Percentiles rank a stretch among this genome's conserved stretches.
phyloP scores from a whole-genome alignment of 2,888 invertebrate species.

The Teinopalpus imperialis region DNA sequence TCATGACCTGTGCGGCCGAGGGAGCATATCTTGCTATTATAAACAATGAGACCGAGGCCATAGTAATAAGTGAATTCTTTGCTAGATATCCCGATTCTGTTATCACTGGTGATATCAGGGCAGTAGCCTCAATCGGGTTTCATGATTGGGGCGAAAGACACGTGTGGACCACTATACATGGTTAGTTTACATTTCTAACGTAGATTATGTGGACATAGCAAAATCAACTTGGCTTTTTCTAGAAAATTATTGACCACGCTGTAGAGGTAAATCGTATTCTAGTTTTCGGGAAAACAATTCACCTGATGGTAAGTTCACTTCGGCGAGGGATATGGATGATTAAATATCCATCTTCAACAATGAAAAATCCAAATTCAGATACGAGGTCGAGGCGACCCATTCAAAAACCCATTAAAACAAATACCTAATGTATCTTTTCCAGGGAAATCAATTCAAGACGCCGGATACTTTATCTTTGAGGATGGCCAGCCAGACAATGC shows the following conservation, averaged over 20 bases:
- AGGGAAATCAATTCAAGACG: conserved; percentile 28
- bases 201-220: no score
- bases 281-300: no score
- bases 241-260: no score
- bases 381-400: no score
- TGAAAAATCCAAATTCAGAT: no score
- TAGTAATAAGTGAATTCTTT: conserved; percentile 34
- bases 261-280: no score
- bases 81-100: conserved; percentile 27
- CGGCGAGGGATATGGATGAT: no score
- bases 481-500: conserved; percentile 33
- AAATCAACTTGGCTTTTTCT: no score
- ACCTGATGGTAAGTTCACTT: no score
- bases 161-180: conserved; percentile 40
- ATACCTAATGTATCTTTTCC: not conserved
- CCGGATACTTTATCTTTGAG: conserved; percentile 33
- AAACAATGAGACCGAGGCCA: conserved; percentile 36
- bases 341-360: no score
- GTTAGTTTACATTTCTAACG: conserved; percentile 31
- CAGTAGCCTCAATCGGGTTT: conserved; percentile 36
- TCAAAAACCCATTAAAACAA: no score
- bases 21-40: conserved; percentile 37
- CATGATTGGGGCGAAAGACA: conserved; percentile 36
- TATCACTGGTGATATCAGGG: conserved; percentile 23
- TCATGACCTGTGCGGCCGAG: conserved; percentile 34